Evolutionary conservation across 2,797 vertebrate species (phyloP).

Genomic region (Cryptoprocta ferox): DNA sequence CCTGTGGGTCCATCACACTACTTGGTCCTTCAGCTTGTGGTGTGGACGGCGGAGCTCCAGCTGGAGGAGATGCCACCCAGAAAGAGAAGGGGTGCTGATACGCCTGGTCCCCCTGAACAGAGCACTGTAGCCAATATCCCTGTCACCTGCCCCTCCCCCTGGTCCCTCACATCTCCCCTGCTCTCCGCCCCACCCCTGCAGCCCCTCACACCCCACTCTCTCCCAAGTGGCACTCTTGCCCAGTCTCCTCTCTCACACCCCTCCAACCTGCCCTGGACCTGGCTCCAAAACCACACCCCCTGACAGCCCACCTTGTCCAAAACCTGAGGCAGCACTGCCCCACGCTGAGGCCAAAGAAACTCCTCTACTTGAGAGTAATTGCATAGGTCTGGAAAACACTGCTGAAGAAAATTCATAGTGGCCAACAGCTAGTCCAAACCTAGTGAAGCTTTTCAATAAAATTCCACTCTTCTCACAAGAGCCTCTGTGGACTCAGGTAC

Average conservation of each 20-base stretch:
- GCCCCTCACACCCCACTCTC: not conserved
- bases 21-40: not conserved
- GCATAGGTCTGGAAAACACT: not conserved
- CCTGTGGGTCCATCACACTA: rapidly evolving
- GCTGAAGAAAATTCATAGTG: not conserved
- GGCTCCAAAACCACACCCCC: not conserved
- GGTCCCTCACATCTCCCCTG: not conserved
- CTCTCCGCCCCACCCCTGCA: not conserved
- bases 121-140: not conserved
- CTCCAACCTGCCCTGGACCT: not conserved
- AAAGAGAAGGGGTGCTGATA: not conserved
- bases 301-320: not conserved
- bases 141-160: rapidly evolving
- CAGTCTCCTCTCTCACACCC: not conserved
- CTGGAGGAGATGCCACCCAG: not conserved
- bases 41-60: not conserved
- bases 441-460: not conserved
- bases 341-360: not conserved
- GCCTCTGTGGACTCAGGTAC: not conserved
- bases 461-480: not conserved
- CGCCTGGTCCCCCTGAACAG: not conserved
- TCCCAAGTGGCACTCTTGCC: not conserved
- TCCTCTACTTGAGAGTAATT: not conserved
- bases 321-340: rapidly evolving
- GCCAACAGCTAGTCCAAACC: not conserved